These are phyloP conservation scores for Hyles vespertilio DNA, from an alignment of 1,140 invertebrate species.

Conservation along the genomic window DNA sequence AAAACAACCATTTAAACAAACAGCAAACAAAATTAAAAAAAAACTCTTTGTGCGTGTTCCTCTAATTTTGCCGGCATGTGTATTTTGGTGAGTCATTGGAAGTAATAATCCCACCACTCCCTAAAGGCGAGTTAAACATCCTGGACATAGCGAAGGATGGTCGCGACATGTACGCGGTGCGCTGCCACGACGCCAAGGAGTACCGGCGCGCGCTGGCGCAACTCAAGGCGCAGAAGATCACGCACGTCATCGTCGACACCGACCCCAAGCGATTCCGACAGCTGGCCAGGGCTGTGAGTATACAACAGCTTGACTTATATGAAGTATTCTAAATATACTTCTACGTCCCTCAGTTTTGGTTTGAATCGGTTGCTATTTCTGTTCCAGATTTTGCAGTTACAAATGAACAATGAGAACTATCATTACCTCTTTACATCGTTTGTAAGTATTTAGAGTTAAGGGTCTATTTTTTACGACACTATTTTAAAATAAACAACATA, in stretches of 20 bases:
- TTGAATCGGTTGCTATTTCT: conserved; percentile 19
- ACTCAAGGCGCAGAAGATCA: conserved; percentile 88
- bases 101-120: conserved; percentile 17
- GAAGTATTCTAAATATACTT: too few relatives aligned
- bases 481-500: too few relatives aligned
- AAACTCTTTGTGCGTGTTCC: too few relatives aligned
- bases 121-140: conserved; percentile 88
- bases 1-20: too few relatives aligned
- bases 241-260: conserved; percentile 90
- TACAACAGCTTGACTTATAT: not conserved
- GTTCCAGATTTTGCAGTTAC: conserved; percentile 90
- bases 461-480: too few relatives aligned
- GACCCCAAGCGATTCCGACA: conserved; percentile 84
- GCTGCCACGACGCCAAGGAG: conserved; percentile 81
- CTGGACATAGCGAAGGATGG: conserved; percentile 84
- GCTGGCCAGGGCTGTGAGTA: conserved; percentile 89
- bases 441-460: conserved; percentile 80
- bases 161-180: conserved; percentile 90
- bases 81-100: too few relatives aligned
- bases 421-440: conserved; percentile 96
- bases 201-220: conserved; percentile 88
- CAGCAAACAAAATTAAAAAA: too few relatives aligned
- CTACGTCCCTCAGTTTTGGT: too few relatives aligned
- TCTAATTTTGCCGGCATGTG: too few relatives aligned
- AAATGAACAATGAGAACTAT: conserved; percentile 96